phyloP scores from a whole-genome alignment of 1,140 invertebrate genomes.

The Drosophila bocki region DNA sequence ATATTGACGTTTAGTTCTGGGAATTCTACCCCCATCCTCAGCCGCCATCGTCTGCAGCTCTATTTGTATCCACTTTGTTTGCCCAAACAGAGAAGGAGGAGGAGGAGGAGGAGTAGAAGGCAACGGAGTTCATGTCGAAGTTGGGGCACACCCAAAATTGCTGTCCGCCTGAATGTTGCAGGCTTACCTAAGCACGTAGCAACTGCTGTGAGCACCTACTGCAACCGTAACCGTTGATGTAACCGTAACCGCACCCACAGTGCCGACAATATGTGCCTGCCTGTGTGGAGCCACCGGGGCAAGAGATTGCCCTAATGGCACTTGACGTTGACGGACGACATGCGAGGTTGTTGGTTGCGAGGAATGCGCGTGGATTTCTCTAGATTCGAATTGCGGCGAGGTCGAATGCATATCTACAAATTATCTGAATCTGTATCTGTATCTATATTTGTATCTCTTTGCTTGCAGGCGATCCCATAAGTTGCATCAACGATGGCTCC shows the following conservation, averaged over 20 bases:
- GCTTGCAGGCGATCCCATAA: constrained; percentile 91
- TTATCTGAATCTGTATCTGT: background rate
- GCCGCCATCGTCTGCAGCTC: constrained; percentile 19
- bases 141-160: constrained; percentile 63
- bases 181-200: constrained; percentile 38
- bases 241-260: constrained; percentile 47
- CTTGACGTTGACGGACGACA: constrained; percentile 72
- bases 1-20: constrained; percentile 75
- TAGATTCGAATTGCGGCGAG: constrained; percentile 47
- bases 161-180: constrained; percentile 35
- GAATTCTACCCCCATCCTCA: constrained; percentile 34
- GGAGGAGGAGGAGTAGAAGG: constrained; percentile 8
- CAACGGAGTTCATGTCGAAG: constrained; percentile 28
- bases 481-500: constrained; percentile 91
- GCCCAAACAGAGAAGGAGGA: constrained; percentile 18
- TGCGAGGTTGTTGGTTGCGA: constrained; percentile 13
- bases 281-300: constrained; percentile 14
- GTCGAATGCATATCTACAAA: constrained; percentile 27
- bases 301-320: constrained; percentile 73
- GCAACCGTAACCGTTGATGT: constrained; percentile 29
- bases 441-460: constrained; percentile 18
- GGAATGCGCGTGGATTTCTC: constrained; percentile 48
- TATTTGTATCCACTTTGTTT: constrained; percentile 52
- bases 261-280: constrained; percentile 47
- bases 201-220: constrained; percentile 4